phyloP scores from a whole-genome alignment of 2,113 vertebrate genomes.

The Neomonachus schauinslandi region DNA sequence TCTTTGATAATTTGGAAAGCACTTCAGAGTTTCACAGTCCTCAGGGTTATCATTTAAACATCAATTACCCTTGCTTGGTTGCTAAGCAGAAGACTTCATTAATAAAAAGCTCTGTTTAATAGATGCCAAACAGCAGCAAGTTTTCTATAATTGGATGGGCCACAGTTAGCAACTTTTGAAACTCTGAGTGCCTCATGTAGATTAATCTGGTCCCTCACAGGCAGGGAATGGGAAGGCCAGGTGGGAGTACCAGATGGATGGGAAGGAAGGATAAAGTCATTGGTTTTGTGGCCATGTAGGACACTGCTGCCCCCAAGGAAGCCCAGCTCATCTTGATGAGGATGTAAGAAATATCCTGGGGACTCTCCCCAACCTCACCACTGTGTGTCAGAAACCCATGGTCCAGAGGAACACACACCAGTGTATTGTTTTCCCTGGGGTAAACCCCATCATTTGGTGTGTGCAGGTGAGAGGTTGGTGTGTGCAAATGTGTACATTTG shows the following conservation, averaged over 20 bases:
- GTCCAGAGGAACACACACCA: background rate
- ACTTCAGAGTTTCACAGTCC: slow-evolving; percentile 25
- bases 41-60: slow-evolving; percentile 66
- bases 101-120: slow-evolving; percentile 39
- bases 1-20: slow-evolving; percentile 52
- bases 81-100: slow-evolving; percentile 65
- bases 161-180: slow-evolving; percentile 6
- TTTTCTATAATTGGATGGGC: slow-evolving; percentile 49
- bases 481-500: background rate
- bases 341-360: background rate
- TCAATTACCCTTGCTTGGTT: slow-evolving; percentile 55
- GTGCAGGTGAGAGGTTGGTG: background rate
- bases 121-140: background rate
- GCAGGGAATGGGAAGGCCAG: background rate
- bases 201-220: background rate
- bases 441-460: background rate
- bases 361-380: background rate
- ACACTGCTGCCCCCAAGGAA: background rate
- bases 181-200: background rate
- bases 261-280: background rate
- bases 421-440: accelerated
- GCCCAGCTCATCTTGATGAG: background rate
- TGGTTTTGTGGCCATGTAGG: background rate
- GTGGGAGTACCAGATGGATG: background rate
- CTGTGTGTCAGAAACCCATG: background rate